Conservation (phyloP, 2,113 vertebrate genomes). For the Elephantulus edwardii region DNA sequence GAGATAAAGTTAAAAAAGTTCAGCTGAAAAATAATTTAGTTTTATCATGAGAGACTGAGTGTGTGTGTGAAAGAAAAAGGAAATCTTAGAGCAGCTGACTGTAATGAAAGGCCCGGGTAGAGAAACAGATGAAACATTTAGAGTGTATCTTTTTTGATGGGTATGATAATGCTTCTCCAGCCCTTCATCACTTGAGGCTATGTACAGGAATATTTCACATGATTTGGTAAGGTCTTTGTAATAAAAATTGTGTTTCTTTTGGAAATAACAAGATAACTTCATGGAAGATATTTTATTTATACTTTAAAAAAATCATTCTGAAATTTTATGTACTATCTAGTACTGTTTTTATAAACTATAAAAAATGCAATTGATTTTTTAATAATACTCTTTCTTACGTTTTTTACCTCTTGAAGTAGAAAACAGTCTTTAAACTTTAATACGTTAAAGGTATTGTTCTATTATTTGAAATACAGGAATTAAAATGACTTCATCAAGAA, state of each 20-base stretch:
- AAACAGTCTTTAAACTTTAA: not conserved
- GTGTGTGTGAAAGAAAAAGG: too few relatives aligned
- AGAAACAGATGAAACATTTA: not conserved
- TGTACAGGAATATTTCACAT: not conserved
- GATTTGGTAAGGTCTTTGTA: constrained; percentile 9
- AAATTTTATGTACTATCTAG: not conserved
- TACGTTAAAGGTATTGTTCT: not conserved
- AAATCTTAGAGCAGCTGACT: not conserved
- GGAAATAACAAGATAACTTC: not conserved
- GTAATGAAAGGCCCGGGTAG: not conserved
- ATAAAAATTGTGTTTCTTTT: not conserved
- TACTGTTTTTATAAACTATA: too few relatives aligned
- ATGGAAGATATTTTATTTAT: not conserved
- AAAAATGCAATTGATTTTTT: not conserved
- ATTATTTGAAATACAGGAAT: constrained; percentile 16
- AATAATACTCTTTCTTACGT: not conserved
- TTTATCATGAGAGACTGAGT: not conserved
- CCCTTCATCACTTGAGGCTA: not conserved
- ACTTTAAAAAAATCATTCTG: not conserved
- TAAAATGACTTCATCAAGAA: not conserved
- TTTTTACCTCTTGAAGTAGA: not conserved
- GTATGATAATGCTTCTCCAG: not conserved
- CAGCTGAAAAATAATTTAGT: not conserved
- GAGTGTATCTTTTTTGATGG: not conserved
- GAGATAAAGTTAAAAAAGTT: not conserved